A percentile compares a stretch with the other conserved stretches of the same genome.
These are phyloP conservation scores for Panulirus ornatus DNA, from an alignment of 1,140 invertebrate species.

Conservation along the genomic window DNA sequence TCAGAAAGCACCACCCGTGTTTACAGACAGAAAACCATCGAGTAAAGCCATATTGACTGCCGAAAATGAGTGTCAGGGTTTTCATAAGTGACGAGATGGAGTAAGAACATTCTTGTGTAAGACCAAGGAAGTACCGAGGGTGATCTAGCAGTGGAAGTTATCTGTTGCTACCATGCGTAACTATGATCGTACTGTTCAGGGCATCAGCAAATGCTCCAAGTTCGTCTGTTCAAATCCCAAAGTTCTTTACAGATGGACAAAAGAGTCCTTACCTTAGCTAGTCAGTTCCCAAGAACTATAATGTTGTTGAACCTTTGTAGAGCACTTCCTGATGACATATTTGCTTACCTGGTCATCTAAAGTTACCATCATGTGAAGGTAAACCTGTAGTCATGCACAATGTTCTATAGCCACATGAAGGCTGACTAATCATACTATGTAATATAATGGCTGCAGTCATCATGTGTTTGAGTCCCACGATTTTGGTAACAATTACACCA, in stretches of 20 bases:
- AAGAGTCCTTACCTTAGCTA: slow-evolving; percentile 32
- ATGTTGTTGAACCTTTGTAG: background rate
- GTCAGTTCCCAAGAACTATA: slow-evolving; percentile 15
- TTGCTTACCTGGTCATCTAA: no score
- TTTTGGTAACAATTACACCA: no score
- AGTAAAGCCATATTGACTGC: no score
- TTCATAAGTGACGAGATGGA: background rate
- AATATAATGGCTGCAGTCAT: no score
- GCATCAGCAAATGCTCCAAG: background rate
- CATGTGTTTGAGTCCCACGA: no score
- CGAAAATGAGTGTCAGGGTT: background rate
- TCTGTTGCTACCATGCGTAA: background rate
- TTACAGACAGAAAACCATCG: no score
- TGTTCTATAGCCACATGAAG: no score
- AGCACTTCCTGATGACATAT: no score
- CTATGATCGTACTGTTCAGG: background rate
- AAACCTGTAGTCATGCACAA: no score
- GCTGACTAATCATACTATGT: no score
- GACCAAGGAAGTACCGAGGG: background rate
- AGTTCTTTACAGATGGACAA: background rate
- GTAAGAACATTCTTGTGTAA: background rate
- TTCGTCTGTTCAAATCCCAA: slow-evolving; percentile 6
- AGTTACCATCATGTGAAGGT: no score
- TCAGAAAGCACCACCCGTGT: no score
- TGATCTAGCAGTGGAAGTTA: background rate